Base-by-base conservation (phyloP, 2,888 invertebrate genomes). In the Tinea pellionella region DNA sequence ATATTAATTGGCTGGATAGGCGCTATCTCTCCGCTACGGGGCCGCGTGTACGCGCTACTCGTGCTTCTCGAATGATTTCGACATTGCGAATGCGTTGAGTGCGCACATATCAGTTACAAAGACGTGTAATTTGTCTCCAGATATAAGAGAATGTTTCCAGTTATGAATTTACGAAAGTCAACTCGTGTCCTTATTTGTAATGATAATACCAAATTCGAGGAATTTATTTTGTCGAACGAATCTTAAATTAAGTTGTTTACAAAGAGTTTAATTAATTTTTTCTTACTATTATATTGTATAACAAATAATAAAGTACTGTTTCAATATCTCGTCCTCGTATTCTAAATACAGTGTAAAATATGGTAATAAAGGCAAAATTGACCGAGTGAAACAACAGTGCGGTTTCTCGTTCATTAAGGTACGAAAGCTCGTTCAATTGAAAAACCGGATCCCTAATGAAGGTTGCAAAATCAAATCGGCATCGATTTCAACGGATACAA, bases 371-470 rank as follows among this genome's bases (percentile, higher is more conserved):
- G 15, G 55, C 12, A 19, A 13, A 6, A 55, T 55, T 32, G 6
- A 15, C 57, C 32, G 32, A 16, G 15, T 57, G 57, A 78, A 73
- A 80, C 78, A 80, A 82, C 78, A 78, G 75, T 79, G 77, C 70
- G 73, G 76, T 32, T 32, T 57, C 57, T 32, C 15, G 57, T 57
- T 30, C 32, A 79, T 87, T 87, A 86, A 76, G 76, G 74, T 68
- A 71, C 72, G 71, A 72, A 70, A 73, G 75, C 78, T 81, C 80
- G 83, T 82, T 85, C 82, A 57, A 32, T 32, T 57, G 57, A 57
- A 57, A 81, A 85, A 84, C 82, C 81, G 82, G 84, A 75, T 76
- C 79, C 74, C 75, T 87, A 87, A 87, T 85, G 86, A 86, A 86
- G 80, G 80, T 74, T 66, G 82, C 85, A 76, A 80, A 82, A 83